Conservation (phyloP, 2,797 vertebrate species). For the Selene dorsalis region DNA sequence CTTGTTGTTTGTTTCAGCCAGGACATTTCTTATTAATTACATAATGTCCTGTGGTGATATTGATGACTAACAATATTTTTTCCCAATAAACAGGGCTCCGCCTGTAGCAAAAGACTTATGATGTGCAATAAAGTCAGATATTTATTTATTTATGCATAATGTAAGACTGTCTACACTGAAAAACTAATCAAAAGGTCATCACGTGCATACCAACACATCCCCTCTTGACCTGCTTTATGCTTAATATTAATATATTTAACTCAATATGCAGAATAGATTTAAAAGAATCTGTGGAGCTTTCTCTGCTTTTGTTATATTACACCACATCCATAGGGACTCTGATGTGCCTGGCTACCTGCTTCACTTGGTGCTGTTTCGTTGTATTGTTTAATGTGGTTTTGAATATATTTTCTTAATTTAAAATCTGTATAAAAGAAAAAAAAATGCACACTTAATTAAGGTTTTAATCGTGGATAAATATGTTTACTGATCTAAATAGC, state of each 20-base stretch:
- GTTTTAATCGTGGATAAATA: too few relatives aligned
- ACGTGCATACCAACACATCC: constrained; percentile 1
- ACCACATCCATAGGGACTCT: not conserved
- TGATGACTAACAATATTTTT: constrained; percentile 43
- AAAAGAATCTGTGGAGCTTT: not conserved
- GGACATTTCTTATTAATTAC: constrained; percentile 39
- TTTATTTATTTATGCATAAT: constrained; percentile 25
- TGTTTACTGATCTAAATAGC: too few relatives aligned
- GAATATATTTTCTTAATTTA: too few relatives aligned
- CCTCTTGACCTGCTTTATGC: not conserved
- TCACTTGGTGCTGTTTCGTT: too few relatives aligned
- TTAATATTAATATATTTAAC: too few relatives aligned
- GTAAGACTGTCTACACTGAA: constrained; percentile 14
- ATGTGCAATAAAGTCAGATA: constrained; percentile 43
- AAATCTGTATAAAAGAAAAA: too few relatives aligned
- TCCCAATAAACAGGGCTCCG: constrained; percentile 29
- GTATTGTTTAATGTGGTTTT: too few relatives aligned
- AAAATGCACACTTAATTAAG: too few relatives aligned
- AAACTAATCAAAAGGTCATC: not conserved
- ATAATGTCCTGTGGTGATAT: constrained; percentile 58
- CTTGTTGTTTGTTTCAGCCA: constrained; percentile 47
- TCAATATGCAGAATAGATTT: not conserved
- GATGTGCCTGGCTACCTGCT: too few relatives aligned
- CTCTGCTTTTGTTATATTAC: not conserved
- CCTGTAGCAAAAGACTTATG: constrained; percentile 23